phyloP scores from a whole-genome alignment of 2,797 vertebrate species.

The Galagoides demidoff region DNA sequence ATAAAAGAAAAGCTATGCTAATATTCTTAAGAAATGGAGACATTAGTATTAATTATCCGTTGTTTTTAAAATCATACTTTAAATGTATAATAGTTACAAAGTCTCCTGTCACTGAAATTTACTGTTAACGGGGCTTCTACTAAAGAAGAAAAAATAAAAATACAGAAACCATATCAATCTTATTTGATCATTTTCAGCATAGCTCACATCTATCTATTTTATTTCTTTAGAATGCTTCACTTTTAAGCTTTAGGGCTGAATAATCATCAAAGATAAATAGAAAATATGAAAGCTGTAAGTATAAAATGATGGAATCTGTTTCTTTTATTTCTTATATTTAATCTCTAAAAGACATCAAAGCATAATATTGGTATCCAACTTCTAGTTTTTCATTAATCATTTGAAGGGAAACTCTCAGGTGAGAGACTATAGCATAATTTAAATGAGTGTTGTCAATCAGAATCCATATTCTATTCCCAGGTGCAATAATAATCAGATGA shows the following conservation, averaged over 20 bases:
- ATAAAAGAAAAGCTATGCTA: not conserved
- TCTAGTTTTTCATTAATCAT: constrained; percentile 37
- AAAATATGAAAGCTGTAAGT: constrained; percentile 2
- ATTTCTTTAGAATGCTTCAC: constrained; percentile 27
- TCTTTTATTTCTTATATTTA: constrained; percentile 44
- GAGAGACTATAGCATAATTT: constrained; percentile 15
- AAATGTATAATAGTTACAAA: not conserved
- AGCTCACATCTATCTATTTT: not conserved
- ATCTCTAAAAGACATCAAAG: not conserved
- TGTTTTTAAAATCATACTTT: not conserved
- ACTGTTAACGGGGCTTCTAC: not conserved
- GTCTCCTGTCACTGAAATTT: constrained; percentile 2
- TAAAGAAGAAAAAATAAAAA: constrained; percentile 5
- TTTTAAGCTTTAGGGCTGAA: constrained; percentile 28
- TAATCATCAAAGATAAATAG: constrained; percentile 42
- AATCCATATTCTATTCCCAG: constrained; percentile 48
- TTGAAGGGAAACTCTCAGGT: not conserved
- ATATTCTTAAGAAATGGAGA: constrained; percentile 35
- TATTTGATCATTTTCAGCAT: constrained; percentile 35
- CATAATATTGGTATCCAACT: not conserved
- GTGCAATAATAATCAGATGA: constrained; percentile 63
- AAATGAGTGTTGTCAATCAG: constrained; percentile 29
- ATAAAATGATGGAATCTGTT: constrained; percentile 34
- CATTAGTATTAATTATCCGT: not conserved
- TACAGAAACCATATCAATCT: not conserved